Evolutionary conservation across 2,113 vertebrate genomes (phyloP).

Genomic region (Seriola quinqueradiata): DNA sequence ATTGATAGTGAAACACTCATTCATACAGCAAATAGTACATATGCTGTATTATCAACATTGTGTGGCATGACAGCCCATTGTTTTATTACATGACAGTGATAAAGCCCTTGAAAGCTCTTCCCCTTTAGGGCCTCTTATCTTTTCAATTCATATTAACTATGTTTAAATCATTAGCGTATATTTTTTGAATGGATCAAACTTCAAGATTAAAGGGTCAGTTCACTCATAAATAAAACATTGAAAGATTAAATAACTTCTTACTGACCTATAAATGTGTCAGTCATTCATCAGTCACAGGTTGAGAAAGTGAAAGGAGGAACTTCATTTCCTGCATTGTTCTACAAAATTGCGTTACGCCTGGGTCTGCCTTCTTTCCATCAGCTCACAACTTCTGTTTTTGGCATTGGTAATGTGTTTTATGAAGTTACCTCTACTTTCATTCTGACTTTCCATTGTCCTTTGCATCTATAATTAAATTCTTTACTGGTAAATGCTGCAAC

Average conservation of each 20-base stretch:
- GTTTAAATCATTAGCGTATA: neutral
- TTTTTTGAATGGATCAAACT: too few relatives aligned
- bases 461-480: too few relatives aligned
- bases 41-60: neutral
- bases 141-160: too few relatives aligned
- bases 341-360: neutral
- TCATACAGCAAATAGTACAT: slow-evolving; percentile 22
- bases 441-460: too few relatives aligned
- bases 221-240: too few relatives aligned
- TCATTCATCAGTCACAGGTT: neutral
- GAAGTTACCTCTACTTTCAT: too few relatives aligned
- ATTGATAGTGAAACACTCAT: slow-evolving; percentile 54
- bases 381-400: too few relatives aligned
- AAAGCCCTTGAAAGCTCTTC: slow-evolving; percentile 2
- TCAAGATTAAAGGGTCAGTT: too few relatives aligned
- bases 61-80: slow-evolving; percentile 8
- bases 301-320: neutral
- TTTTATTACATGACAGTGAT: slow-evolving; percentile 26
- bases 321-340: neutral
- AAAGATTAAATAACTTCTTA: too few relatives aligned
- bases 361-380: too few relatives aligned
- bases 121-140: neutral
- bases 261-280: neutral
- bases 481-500: too few relatives aligned
- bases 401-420: too few relatives aligned